Evolutionary conservation across 2,888 invertebrate genomes (phyloP), one percentile per base, ranked within the genome.

Genomic region (Macaria notata): DNA sequence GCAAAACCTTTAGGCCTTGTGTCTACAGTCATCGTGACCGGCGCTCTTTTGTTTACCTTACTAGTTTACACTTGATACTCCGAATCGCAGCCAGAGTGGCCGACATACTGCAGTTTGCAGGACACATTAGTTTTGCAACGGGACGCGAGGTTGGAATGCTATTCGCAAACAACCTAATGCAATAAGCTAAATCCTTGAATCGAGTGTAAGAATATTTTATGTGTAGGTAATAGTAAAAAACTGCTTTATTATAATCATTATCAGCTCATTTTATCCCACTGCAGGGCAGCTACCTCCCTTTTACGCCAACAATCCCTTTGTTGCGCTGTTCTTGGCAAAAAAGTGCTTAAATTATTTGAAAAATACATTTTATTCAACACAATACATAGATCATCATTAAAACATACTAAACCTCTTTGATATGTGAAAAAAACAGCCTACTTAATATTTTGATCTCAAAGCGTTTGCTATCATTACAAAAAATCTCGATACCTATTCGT

Each of bases 31-130:
- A 63, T 48, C 61, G 62, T 52, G 54, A 46, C 51, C 43, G 52
- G 9, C 44, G 31, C 49, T 48, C 57, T 60, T 64, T 54, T 71
- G 60, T 76, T 74, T 72, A 53, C 63, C 52, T 57, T 70, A 56
- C 65, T 69, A 54, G 67, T 72, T 73, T 51, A 56, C 56, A 54
- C 56, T 39, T 60, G 59, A 59, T 63, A 60, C 62, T 65, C 50
- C 46, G 56, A 56, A 58, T 59, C 61, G 47, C 56, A 49, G 47
- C 44, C 54, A 30, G 39, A n/a, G 48, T 31, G 46, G 38, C 42
- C 49, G 52, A 49, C 42, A 39, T 9, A 51, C 44, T 59, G 59
- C 59, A 59, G 48, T 59, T 54, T 58, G 49, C 41, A 8, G 41
- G 50, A 46, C 39, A 33, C 44, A 51, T 47, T 54, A 19, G 42